phyloP scores from a whole-genome alignment of 2,888 invertebrate species.

The Conops quadrifasciatus region DNA sequence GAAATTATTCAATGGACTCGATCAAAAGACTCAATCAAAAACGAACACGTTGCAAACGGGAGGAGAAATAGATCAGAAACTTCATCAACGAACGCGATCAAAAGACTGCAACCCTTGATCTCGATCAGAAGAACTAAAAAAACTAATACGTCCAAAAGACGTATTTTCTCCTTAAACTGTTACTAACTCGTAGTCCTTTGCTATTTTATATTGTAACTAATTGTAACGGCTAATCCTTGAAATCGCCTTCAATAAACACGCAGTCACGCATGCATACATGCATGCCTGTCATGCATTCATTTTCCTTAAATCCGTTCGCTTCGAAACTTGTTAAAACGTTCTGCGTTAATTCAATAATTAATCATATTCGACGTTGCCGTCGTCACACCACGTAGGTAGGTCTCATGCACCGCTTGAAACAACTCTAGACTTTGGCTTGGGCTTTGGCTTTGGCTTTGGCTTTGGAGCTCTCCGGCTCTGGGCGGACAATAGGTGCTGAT shows the following conservation, averaged over 20 bases:
- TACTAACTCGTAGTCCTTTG: too few species aligned
- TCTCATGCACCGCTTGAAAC: conserved; percentile 33
- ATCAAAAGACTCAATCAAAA: too few species aligned
- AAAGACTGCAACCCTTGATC: too few species aligned
- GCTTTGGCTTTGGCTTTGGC: background rate
- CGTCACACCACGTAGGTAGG: background rate
- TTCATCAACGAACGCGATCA: too few species aligned
- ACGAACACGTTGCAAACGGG: too few species aligned
- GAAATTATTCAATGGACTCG: too few species aligned
- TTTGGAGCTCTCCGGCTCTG: conserved; percentile 29
- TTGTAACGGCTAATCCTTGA: background rate
- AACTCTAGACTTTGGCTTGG: conserved; percentile 14
- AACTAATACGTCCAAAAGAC: too few species aligned
- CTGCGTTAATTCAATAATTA: conserved; percentile 60
- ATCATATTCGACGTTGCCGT: conserved; percentile 51
- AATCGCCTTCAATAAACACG: conserved; percentile 1
- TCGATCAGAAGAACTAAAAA: too few species aligned
- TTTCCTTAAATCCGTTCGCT: background rate
- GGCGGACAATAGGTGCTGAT: conserved; percentile 62
- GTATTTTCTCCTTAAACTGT: too few species aligned
- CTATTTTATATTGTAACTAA: background rate
- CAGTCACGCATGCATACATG: background rate
- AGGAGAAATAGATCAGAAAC: too few species aligned
- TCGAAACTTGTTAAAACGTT: conserved; percentile 14
- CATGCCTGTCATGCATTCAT: background rate